Evolutionary conservation across 1,140 invertebrate genomes (phyloP).

Genomic region (Trissolcus basalis): DNA sequence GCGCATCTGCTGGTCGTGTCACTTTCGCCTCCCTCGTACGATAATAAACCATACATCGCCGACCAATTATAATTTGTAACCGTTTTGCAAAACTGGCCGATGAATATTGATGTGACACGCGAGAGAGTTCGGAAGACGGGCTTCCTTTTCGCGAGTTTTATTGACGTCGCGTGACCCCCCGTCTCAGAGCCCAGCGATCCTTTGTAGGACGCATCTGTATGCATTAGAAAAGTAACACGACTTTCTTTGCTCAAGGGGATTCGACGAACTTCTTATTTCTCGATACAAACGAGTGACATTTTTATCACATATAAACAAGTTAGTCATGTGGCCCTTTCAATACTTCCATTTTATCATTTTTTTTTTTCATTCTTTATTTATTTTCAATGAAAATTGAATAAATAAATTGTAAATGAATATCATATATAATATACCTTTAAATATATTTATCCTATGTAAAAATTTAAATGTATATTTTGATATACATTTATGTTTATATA

Average conservation of each 20-base stretch:
- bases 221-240: slow-evolving; percentile 42
- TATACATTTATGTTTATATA: too few species aligned
- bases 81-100: not conserved
- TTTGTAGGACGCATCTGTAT: slow-evolving; percentile 31
- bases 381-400: too few species aligned
- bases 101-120: slow-evolving; percentile 1
- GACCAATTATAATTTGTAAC: not conserved
- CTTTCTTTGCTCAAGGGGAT: slow-evolving; percentile 45
- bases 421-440: too few species aligned
- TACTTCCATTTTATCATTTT: too few species aligned
- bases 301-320: not conserved
- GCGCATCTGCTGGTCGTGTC: too few species aligned
- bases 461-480: too few species aligned
- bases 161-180: not conserved
- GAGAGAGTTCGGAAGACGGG: not conserved
- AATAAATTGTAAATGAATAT: too few species aligned
- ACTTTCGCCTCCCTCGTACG: not conserved
- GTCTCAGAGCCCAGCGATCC: not conserved
- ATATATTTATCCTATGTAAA: too few species aligned
- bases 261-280: slow-evolving; percentile 15
- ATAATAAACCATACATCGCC: slow-evolving; percentile 4
- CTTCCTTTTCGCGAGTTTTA: slow-evolving; percentile 1
- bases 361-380: too few species aligned
- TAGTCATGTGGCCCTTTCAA: not conserved
- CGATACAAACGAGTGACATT: slow-evolving; percentile 21